phyloP scores from a whole-genome alignment of 2,113 vertebrate species.

The Coreoperca whiteheadi region DNA sequence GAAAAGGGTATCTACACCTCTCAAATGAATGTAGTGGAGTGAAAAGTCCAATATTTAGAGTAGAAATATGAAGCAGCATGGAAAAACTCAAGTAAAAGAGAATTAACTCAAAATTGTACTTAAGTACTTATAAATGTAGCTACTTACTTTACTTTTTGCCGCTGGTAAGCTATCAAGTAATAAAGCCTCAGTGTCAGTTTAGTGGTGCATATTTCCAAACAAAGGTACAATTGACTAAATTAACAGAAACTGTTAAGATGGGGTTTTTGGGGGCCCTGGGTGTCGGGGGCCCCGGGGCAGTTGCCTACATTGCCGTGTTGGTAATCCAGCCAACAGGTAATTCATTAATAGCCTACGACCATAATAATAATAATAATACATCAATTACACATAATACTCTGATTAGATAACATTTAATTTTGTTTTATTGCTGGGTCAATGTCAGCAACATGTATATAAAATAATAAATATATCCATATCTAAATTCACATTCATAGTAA shows the following conservation, averaged over 20 bases:
- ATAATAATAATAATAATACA: neutral
- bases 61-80: too few species aligned
- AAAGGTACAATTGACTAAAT: neutral
- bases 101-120: neutral
- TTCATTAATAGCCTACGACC: too few species aligned
- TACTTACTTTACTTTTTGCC: neutral
- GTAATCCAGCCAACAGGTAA: neutral
- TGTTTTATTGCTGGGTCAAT: neutral
- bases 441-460: neutral
- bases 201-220: neutral
- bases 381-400: neutral
- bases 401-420: neutral
- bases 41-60: too few species aligned
- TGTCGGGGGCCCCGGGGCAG: neutral
- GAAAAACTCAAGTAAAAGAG: neutral
- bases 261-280: neutral
- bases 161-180: neutral
- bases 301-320: neutral
- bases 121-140: neutral
- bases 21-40: too few species aligned
- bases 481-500: neutral
- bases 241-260: neutral
- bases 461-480: neutral
- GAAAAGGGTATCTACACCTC: neutral
- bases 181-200: neutral